Evolutionary conservation across 1,140 invertebrate genomes (phyloP).

Genomic region (Apis cerana): DNA sequence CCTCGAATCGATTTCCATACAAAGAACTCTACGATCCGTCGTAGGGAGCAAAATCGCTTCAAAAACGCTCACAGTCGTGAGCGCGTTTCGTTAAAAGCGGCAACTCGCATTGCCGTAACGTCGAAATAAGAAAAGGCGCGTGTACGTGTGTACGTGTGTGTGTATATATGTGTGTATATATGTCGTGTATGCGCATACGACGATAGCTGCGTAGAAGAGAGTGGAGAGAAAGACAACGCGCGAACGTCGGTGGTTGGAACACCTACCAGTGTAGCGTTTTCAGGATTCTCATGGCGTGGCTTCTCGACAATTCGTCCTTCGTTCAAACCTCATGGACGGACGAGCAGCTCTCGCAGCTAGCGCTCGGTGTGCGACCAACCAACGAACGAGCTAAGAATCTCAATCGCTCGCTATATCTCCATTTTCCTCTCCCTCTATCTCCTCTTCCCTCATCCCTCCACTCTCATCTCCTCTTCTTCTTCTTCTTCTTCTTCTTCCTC

Average conservation of each 20-base stretch:
- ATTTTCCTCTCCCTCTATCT: constrained; percentile 4
- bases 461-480: background rate
- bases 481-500: background rate
- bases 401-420: constrained; percentile 45
- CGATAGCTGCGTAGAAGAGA: no score
- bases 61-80: background rate
- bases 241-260: background rate
- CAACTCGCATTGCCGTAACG: background rate
- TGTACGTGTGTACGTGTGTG: no score
- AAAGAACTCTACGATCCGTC: constrained; percentile 9
- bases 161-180: no score
- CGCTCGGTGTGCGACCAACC: constrained; percentile 29
- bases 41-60: background rate
- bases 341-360: constrained; percentile 61
- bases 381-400: constrained; percentile 69
- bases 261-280: constrained; percentile 80
- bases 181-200: no score
- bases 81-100: background rate
- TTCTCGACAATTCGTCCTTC: constrained; percentile 63
- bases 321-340: constrained; percentile 67
- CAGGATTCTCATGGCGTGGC: constrained; percentile 80
- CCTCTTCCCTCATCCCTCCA: background rate
- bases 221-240: background rate
- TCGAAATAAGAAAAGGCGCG: background rate
- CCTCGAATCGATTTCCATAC: constrained; percentile 31